These are phyloP conservation scores for Amniataba percoides DNA, from an alignment of 2,797 vertebrate genomes.

Conservation along the genomic window DNA sequence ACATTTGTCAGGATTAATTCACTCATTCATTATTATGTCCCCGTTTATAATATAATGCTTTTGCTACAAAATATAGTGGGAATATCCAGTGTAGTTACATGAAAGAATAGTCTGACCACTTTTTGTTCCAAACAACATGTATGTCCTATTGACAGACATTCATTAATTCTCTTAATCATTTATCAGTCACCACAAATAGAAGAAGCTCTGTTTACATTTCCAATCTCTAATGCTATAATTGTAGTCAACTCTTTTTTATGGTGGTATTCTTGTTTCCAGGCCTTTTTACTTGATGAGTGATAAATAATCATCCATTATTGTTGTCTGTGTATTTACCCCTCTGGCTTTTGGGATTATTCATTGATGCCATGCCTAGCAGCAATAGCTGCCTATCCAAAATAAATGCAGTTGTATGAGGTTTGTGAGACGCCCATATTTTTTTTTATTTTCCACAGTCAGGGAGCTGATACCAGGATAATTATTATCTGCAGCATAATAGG, in stretches of 20 bases:
- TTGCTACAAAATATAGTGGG: background rate
- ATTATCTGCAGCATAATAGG: slow-evolving; percentile 53
- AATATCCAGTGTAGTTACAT: background rate
- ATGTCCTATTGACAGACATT: background rate
- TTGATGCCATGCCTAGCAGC: background rate
- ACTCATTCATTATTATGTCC: background rate
- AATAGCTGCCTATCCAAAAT: slow-evolving; percentile 14
- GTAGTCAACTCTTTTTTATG: background rate
- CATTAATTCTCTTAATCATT: background rate
- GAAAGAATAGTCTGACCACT: background rate
- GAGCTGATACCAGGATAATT: slow-evolving; percentile 43
- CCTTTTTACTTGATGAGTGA: background rate
- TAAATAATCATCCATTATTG: background rate
- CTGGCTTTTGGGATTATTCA: background rate
- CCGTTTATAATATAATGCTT: background rate
- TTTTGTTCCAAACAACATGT: background rate
- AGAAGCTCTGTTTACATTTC: background rate
- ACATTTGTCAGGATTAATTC: background rate
- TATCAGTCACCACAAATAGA: background rate
- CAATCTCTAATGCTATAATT: background rate
- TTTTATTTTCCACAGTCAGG: slow-evolving; percentile 16
- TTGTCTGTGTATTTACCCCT: background rate
- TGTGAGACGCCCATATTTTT: slow-evolving; percentile 19
- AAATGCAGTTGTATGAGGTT: slow-evolving; percentile 6
- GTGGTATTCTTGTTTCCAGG: background rate